These are phyloP conservation scores for Saturnia japonica DNA, from an alignment of 2,888 invertebrate genomes.

Conservation along the genomic window DNA sequence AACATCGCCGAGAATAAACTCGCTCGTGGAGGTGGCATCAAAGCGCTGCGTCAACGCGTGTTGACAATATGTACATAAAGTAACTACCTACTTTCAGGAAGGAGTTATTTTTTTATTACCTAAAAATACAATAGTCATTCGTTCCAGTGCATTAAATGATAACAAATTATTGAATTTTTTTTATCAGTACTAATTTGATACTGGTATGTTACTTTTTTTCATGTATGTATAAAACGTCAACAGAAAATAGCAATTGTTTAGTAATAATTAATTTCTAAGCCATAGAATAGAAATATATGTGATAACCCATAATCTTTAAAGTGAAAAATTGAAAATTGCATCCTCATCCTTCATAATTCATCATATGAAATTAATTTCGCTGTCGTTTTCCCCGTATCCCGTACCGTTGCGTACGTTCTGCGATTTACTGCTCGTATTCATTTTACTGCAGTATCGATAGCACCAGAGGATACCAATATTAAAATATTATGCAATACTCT, in stretches of 20 bases:
- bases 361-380: constrained; percentile 77
- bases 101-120: background rate
- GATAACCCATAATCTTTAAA: constrained; percentile 47
- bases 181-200: too few relatives aligned
- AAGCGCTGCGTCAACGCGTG: too few relatives aligned
- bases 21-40: too few relatives aligned
- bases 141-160: too few relatives aligned
- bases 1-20: too few relatives aligned
- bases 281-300: background rate
- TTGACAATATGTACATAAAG: too few relatives aligned
- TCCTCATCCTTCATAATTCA: constrained; percentile 77
- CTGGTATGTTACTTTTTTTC: background rate
- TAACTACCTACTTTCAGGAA: too few relatives aligned
- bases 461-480: constrained; percentile 52
- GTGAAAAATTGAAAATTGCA: constrained; percentile 70
- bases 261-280: background rate
- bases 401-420: constrained; percentile 62
- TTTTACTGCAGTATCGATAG: constrained; percentile 61
- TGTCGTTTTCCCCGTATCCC: constrained; percentile 54
- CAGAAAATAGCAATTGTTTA: background rate
- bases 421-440: constrained; percentile 69
- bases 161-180: too few relatives aligned
- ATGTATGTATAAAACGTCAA: background rate
- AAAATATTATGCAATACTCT: constrained; percentile 47
- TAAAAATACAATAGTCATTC: too few relatives aligned